Evolutionary conservation across 35 echinoderm and acorn worm genomes (phyloP), one percentile per base, ranked within the genome.

Genomic region (Diadema setosum): DNA sequence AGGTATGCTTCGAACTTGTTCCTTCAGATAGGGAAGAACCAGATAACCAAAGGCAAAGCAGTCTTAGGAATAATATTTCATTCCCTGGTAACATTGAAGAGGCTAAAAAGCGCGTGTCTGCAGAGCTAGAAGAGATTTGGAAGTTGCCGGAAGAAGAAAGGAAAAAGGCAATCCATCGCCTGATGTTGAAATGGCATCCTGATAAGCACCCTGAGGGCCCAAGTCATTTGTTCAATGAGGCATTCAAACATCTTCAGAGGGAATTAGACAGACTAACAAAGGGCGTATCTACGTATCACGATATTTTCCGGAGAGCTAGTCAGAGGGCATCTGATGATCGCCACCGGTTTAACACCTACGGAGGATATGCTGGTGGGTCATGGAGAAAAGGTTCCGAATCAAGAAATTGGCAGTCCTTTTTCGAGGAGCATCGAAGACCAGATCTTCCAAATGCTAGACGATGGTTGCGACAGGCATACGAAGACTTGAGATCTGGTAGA

Each of bases 391-490:
- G 33, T 9, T 29, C 12, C 56, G 26, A 16, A 20, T 78, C n/a
- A 0, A 36, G 35, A 25, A 12, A 43, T 8, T 44, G 14, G 14
- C 29, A 41, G 1, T 9, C 2, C 3, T 78, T 78, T 21, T 78
- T 78, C 21, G 25, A 33, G 14, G 5, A 8, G 40, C 73, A 35
- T 44, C 73, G 7, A 24, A 30, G 69, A 5, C 90, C 90, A 65
- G 75, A 87, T 61, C 74, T 82, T 43, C 45, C 26, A 36, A 81
- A 82, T 35, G 90, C 83, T 27, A 49, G 83, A 21, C 24, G 46
- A 26, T 92, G 90, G 90, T 70, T 70, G 8, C 69, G 84, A 8
- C 90, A 92, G 33, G 90, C 84, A 67, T n/a, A 87, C 24, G 83
- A 87, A 45, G 55, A 86, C 46, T 23, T 82, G 21, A 31, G 16